Percentiles rank a stretch among this genome's conserved stretches.
Conservation (phyloP, 1,140 invertebrate species). For the Meloidogyne floridensis region DNA sequence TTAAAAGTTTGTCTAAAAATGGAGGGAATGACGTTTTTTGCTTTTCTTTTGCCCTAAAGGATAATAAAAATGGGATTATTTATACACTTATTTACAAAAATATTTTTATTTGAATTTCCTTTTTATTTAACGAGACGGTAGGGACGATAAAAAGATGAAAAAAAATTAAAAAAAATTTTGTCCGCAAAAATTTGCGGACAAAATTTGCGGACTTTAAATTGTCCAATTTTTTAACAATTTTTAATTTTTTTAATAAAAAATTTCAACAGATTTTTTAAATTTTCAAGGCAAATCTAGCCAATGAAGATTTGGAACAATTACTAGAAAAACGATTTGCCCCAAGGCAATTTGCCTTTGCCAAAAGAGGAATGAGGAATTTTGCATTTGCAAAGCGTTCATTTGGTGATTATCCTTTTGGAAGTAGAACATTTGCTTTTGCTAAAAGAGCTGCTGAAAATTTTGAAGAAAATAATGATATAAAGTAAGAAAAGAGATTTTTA, state of each 20-base stretch:
- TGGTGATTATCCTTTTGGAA: constrained; percentile 5
- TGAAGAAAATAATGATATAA: not conserved
- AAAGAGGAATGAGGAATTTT: constrained; percentile 16
- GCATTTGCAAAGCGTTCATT: constrained; percentile 26
- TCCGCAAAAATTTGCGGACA: too few species aligned
- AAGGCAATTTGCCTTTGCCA: constrained; percentile 26
- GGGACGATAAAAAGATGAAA: too few species aligned
- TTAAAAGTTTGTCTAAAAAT: not conserved
- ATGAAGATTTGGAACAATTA: not conserved
- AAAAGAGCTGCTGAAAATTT: not conserved
- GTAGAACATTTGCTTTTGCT: constrained; percentile 26
- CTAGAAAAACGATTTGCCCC: constrained; percentile 7
- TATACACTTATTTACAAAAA: not conserved
- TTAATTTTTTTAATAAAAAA: not conserved
- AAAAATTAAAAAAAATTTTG: too few species aligned
- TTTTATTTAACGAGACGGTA: too few species aligned
- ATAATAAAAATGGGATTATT: not conserved
- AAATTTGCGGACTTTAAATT: too few species aligned
- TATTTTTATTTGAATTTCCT: too few species aligned
- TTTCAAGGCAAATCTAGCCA: not conserved
- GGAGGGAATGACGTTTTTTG: not conserved
- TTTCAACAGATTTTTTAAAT: too few species aligned
- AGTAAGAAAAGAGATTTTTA: not conserved
- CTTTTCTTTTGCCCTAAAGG: not conserved
- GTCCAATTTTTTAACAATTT: not conserved